Percentiles rank a stretch among this genome's conserved stretches.
Conservation (phyloP, 1,140 invertebrate genomes). For the Ditylenchus dipsaci region DNA sequence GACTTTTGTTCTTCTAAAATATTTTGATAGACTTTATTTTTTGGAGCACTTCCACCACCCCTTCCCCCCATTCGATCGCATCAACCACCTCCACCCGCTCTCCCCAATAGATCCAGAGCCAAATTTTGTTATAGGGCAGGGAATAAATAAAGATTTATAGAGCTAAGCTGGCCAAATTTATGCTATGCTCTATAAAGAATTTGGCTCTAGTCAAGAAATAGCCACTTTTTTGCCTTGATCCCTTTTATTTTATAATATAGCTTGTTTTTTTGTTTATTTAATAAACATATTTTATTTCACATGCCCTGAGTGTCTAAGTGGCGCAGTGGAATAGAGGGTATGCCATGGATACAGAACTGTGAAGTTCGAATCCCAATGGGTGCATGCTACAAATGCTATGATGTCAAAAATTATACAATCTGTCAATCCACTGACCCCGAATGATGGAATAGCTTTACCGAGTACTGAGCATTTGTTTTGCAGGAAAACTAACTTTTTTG, state of each 20-base stretch:
- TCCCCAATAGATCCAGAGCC: no score
- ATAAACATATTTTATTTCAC: not conserved
- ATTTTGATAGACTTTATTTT: no score
- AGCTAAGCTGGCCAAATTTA: no score
- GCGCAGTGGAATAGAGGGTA: not conserved
- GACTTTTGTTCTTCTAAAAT: no score
- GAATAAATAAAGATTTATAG: no score
- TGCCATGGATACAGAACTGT: not conserved
- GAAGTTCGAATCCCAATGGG: not conserved
- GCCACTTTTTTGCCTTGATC: not conserved
- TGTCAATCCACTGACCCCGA: slow-evolving; percentile 1
- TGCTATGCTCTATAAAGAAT: no score
- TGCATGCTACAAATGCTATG: not conserved
- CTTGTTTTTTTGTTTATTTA: not conserved
- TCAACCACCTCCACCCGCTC: no score
- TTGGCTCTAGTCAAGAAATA: not conserved
- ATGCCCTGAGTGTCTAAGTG: not conserved
- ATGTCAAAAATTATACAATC: not conserved
- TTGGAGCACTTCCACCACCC: no score
- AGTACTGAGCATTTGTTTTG: slow-evolving; percentile 3
- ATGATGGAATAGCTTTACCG: not conserved
- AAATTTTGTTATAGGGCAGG: no score
- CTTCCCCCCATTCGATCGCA: no score
- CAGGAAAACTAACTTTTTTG: no score
- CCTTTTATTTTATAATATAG: no score